Evolutionary conservation across 1,140 invertebrate species (phyloP), one percentile per base, ranked within the genome.

Genomic region (Hylyphantes graminicola): DNA sequence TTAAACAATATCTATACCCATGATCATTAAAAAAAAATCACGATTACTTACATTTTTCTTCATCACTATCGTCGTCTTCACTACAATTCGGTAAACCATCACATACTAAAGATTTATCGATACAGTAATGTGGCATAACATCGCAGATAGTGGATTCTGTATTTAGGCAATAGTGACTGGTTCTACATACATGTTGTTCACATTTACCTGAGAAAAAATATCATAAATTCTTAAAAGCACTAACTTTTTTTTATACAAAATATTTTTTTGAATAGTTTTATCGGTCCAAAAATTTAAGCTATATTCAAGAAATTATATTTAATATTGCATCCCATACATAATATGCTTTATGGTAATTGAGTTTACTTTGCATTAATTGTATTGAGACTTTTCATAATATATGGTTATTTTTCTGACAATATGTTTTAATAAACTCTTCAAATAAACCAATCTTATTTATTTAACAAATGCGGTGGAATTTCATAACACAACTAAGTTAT

Each of bases 31-130:
- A 35, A 35, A 35, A 67, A 13, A 67, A 12, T 67, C 64, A 67
- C 21, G 5, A 10, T 9, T 80, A 79, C 88, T 87, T 85, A 89
- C 89, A 90, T 86, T 87, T 86, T 50, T 88, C 87, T 84, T 90
- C 89, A 86, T 90, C 89, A 55, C 86, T 87, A 21, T 87, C 84
- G 68, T 90, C 89, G 21, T 85, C 86, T 54, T 89, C 89, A 17
- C 88, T 88, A 81, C 89, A 90, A 73, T 90, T 89, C 7, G 87
- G 87, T n/a, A 90, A 76, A 63, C 89, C 88, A 82, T 90, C 87
- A 68, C 89, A 90, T 0, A 89, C 87, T 6, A 89, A 85, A 12
- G 88, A 87, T 6, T 83, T 83, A 17, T 89, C 86, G 48, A 90
- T 89, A 51, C 89, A 90, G 65, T 89, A 90, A 9, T 88, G 87